These are phyloP conservation scores for Hyperoplus lanceolatus DNA, from an alignment of 2,797 vertebrate genomes.

Conservation along the genomic window DNA sequence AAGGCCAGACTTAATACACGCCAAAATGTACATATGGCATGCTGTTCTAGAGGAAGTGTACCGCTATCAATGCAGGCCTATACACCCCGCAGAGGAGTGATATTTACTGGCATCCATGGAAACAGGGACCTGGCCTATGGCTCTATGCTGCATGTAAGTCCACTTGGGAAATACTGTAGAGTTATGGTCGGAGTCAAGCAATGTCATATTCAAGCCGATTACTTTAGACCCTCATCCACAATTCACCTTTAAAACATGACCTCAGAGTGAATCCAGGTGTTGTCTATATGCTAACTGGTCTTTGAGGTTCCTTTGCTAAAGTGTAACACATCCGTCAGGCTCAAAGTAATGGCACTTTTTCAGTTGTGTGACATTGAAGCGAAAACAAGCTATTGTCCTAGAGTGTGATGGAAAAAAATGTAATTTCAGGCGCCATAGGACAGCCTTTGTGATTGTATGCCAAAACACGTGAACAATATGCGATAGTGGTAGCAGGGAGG, in stretches of 20 bases:
- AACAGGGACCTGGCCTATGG: slow-evolving; percentile 47
- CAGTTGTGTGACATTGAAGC: slow-evolving; percentile 4
- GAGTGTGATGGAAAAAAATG: slow-evolving; percentile 12
- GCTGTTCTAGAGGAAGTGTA: neutral
- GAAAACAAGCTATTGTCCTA: slow-evolving; percentile 31
- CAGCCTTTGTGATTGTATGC: slow-evolving; percentile 27
- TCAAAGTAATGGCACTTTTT: slow-evolving; percentile 7
- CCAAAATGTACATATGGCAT: neutral
- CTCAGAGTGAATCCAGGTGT: neutral
- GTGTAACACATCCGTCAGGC: slow-evolving; percentile 3
- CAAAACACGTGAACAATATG: slow-evolving; percentile 22
- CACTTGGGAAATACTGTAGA: slow-evolving; percentile 51
- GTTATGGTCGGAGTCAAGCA: slow-evolving; percentile 28
- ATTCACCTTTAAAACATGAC: slow-evolving; percentile 23
- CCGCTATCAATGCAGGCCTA: neutral
- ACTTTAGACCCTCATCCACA: slow-evolving; percentile 42
- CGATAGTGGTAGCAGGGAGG: slow-evolving; percentile 10
- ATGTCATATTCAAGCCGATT: slow-evolving; percentile 66
- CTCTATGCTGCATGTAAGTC: slow-evolving; percentile 57
- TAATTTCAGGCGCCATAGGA: slow-evolving; percentile 17
- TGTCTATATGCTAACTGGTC: slow-evolving; percentile 12
- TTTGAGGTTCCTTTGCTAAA: slow-evolving; percentile 7
- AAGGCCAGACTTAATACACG: neutral
- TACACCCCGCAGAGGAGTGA: slow-evolving; percentile 24
- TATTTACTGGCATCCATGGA: slow-evolving; percentile 58